Percentiles rank a stretch among this genome's conserved stretches.
phyloP scores from a whole-genome alignment of 2,113 vertebrate species.

The Rhabdomys dilectus region DNA sequence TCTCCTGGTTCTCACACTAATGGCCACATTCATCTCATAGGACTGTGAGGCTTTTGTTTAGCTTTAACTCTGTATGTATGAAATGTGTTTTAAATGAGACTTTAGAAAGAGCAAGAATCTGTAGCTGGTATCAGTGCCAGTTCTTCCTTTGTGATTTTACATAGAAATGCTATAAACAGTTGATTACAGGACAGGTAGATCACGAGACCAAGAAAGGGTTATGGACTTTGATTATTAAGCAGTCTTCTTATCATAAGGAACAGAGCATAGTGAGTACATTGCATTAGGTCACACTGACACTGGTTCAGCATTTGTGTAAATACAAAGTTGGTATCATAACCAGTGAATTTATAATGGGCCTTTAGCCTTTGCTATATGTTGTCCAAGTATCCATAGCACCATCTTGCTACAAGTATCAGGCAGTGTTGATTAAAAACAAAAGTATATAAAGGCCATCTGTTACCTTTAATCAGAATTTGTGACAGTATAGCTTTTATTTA shows the following conservation, averaged over 20 bases:
- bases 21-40: background rate
- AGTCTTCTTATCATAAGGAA: background rate
- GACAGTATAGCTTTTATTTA: background rate
- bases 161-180: background rate
- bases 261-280: background rate
- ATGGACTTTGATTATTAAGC: conserved; percentile 28
- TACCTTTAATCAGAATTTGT: background rate
- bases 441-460: background rate
- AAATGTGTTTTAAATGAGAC: conserved; percentile 34
- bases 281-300: conserved; percentile 18
- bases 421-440: conserved; percentile 39
- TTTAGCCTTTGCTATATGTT: background rate
- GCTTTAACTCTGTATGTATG: background rate
- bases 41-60: background rate
- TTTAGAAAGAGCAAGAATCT: background rate
- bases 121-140: background rate
- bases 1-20: conserved; percentile 30
- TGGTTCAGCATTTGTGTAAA: conserved; percentile 16
- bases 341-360: background rate
- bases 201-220: background rate
- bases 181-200: background rate
- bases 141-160: conserved; percentile 1
- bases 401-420: conserved; percentile 30
- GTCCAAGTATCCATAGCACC: background rate
- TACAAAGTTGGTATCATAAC: background rate